These are phyloP conservation scores for Drosophila repletoides DNA, from an alignment of 1,140 invertebrate species.

Conservation along the genomic window DNA sequence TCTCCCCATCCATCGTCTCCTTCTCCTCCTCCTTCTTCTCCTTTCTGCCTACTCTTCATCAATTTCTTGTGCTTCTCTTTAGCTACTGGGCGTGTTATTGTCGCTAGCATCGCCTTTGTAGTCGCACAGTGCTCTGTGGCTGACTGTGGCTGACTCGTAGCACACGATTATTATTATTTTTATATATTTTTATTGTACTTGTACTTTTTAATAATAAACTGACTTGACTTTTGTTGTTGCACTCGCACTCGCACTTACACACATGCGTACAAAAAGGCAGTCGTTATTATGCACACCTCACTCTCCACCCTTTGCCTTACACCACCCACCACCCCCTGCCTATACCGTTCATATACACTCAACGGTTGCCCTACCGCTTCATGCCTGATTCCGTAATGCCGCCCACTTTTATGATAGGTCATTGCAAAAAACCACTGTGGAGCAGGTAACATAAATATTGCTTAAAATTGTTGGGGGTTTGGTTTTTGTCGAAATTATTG, in stretches of 20 bases:
- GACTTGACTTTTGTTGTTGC: constrained; percentile 51
- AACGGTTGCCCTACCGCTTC: neutral
- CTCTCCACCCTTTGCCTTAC: neutral
- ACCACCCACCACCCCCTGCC: neutral
- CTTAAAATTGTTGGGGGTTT: too few species aligned
- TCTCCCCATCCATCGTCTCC: neutral
- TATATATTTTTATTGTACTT: constrained; percentile 69
- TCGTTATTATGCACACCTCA: constrained; percentile 52
- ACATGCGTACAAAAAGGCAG: constrained; percentile 66
- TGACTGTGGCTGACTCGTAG: too few species aligned
- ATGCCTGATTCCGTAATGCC: constrained; percentile 5
- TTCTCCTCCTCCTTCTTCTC: neutral
- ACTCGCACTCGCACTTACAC: constrained; percentile 19
- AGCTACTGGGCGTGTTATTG: constrained; percentile 42
- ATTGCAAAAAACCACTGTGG: constrained; percentile 13
- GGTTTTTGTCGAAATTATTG: too few species aligned
- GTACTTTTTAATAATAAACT: constrained; percentile 74
- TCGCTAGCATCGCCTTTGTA: constrained; percentile 35
- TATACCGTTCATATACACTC: neutral
- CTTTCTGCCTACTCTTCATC: too few species aligned
- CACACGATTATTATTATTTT: constrained; percentile 52
- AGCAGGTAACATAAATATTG: neutral
- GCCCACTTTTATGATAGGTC: constrained; percentile 33
- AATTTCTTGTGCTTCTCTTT: too few species aligned
- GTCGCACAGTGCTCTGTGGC: constrained; percentile 41